Evolutionary conservation across 2,797 vertebrate species (phyloP).

Genomic region (Monodelphis domestica): DNA sequence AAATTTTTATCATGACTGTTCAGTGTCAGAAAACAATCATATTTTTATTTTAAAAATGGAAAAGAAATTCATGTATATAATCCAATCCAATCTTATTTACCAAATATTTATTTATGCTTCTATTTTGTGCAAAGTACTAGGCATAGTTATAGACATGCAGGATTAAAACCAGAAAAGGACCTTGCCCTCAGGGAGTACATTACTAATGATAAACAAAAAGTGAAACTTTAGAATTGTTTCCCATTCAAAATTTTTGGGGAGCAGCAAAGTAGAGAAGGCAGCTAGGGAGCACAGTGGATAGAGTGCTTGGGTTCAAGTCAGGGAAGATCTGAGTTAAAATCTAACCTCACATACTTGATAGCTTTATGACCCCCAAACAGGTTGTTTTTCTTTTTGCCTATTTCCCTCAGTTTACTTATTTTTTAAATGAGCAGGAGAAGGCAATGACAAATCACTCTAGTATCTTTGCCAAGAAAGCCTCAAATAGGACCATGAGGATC

Average conservation of each 20-base stretch:
- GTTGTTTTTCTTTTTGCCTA: not conserved
- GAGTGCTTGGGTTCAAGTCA: not conserved
- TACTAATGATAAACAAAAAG: not conserved
- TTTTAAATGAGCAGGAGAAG: too few relatives aligned
- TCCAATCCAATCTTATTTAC: not conserved
- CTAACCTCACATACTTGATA: not conserved
- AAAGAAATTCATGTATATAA: not conserved
- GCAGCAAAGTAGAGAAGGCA: not conserved
- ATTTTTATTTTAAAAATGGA: constrained; percentile 34
- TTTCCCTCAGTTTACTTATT: too few relatives aligned
- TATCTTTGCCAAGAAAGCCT: not conserved
- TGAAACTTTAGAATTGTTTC: not conserved
- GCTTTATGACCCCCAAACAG: not conserved
- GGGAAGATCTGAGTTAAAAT: not conserved
- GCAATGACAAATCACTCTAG: not conserved
- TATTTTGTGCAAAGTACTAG: not conserved
- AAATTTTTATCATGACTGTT: constrained; percentile 12
- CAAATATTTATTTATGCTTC: not conserved
- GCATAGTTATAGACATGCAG: not conserved
- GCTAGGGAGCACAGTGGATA: not conserved
- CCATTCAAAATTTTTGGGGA: not conserved
- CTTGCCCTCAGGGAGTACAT: not conserved
- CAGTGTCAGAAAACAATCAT: constrained; percentile 30
- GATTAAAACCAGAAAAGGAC: not conserved
- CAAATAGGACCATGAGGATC: not conserved